Base-by-base conservation (phyloP, 2,797 vertebrate genomes). In the Podarcis siculus region DNA sequence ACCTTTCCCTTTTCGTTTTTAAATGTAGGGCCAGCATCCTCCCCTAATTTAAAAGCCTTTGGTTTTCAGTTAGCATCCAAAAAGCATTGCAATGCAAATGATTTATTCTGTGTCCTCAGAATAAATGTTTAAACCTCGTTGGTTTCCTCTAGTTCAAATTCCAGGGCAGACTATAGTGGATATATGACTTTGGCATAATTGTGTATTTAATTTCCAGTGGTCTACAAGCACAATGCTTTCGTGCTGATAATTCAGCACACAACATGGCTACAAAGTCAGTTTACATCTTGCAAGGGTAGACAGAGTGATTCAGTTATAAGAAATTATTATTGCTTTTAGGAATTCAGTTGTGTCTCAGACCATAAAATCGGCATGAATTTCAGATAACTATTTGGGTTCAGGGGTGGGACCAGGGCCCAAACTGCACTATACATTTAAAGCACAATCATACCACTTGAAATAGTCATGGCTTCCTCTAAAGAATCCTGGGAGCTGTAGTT, bases 131-230 rank as follows among this genome's bases (percentile, higher is more conserved):
- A 81, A 39, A 49, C 2, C 58, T 6, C 8, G 9, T 15, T 12
- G 0, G 6, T 87, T 90, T 66, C 76, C 1, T 27, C 79, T 87
- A 0, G 0, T 39, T 84, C 89, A 30, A 85, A 88, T 85, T 77
- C 39, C 0, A 58, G 90, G 80, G 12, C 17, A 87, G 7, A 10
- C 0, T 85, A 42, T 21, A 66, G 27, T 82, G 39, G 1, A 35
- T 5, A 2, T 79, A n/a, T 83, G 58, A 8, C 66, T 92, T 90
- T 87, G 76, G 72, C 45, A 83, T 86, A 81, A 89, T 61, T 42
- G 7, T 67, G 1, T 61, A 7, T 84, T 91, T 32, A 37, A 1
- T 90, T 93, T 89, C 86, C 85, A 12, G 77, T 32, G 37, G 35
- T 55, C 66, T 35, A 39, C 1, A 0, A 72, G 45, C n/a, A 45